A percentile compares a stretch with the other conserved stretches of the same genome.
Evolutionary conservation across 1,140 invertebrate genomes (phyloP).

Genomic region (Drosophila repletoides): DNA sequence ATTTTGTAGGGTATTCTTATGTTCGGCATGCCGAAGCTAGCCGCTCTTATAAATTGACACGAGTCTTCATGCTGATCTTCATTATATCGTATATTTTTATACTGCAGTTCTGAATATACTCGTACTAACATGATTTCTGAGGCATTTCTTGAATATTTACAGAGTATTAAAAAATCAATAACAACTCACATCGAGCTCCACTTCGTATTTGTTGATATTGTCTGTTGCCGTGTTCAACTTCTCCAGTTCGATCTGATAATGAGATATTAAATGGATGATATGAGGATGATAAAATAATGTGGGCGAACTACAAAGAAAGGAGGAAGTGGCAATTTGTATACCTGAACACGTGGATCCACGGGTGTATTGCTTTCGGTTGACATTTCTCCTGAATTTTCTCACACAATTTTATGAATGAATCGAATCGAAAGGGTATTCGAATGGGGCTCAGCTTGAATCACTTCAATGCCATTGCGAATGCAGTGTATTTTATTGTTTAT

Average conservation of each 20-base stretch:
- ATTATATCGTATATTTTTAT: too few species aligned
- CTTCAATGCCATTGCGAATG: constrained; percentile 12
- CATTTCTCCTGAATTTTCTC: constrained; percentile 42
- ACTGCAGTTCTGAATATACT: too few species aligned
- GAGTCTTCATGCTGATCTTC: too few species aligned
- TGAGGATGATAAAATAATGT: too few species aligned
- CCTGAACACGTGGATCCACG: constrained; percentile 83
- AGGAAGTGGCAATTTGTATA: constrained; percentile 12
- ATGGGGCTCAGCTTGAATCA: constrained; percentile 1
- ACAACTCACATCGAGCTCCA: constrained; percentile 94
- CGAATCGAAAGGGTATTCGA: constrained; percentile 1
- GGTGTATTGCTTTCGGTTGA: constrained; percentile 82
- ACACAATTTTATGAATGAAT: not conserved
- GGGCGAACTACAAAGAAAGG: not conserved
- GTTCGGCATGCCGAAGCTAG: too few species aligned
- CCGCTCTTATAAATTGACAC: too few species aligned
- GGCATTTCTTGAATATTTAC: too few species aligned
- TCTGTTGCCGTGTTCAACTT: constrained; percentile 96
- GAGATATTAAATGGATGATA: too few species aligned
- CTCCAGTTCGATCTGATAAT: constrained; percentile 97
- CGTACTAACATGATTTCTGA: too few species aligned
- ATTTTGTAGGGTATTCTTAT: too few species aligned
- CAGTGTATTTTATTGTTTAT: constrained; percentile 8
- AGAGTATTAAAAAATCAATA: constrained; percentile 81
- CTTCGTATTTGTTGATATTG: constrained; percentile 96